These are phyloP conservation scores for Zingel zingel DNA, from an alignment of 2,113 vertebrate genomes.

Conservation along the genomic window DNA sequence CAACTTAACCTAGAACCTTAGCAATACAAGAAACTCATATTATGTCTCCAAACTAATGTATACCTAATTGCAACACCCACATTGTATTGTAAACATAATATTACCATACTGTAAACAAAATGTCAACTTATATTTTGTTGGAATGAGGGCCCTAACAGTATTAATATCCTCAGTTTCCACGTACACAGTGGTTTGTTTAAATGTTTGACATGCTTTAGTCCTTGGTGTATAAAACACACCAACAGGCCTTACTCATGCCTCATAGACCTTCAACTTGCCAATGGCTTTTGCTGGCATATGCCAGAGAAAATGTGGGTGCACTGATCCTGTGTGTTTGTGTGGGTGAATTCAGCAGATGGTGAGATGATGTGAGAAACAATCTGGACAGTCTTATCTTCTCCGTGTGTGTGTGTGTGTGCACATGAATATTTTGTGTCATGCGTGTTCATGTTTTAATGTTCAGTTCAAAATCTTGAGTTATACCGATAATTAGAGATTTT, in stretches of 20 bases:
- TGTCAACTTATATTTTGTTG: not conserved
- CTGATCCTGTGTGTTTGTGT: slow-evolving; percentile 29
- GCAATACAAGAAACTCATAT: no score
- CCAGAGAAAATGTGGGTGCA: slow-evolving; percentile 8
- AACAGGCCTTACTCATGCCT: slow-evolving; percentile 13
- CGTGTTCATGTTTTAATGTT: not conserved
- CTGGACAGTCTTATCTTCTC: not conserved
- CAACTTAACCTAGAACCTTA: no score
- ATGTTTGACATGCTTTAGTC: not conserved
- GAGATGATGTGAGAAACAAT: slow-evolving; percentile 23
- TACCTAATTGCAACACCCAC: no score
- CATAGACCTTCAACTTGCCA: not conserved
- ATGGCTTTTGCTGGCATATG: slow-evolving; percentile 4
- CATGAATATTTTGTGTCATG: not conserved
- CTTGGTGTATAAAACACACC: not conserved
- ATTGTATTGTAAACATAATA: not conserved
- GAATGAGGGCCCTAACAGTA: not conserved
- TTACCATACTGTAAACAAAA: not conserved
- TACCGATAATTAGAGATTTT: not conserved
- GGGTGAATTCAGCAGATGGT: slow-evolving; percentile 29
- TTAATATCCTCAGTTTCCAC: not conserved
- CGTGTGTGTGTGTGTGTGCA: not conserved
- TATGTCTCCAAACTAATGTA: no score
- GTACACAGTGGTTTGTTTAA: not conserved
- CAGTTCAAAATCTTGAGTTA: not conserved